Base-by-base conservation (phyloP, 2,797 vertebrate genomes). In the Cichlasoma orientale region DNA sequence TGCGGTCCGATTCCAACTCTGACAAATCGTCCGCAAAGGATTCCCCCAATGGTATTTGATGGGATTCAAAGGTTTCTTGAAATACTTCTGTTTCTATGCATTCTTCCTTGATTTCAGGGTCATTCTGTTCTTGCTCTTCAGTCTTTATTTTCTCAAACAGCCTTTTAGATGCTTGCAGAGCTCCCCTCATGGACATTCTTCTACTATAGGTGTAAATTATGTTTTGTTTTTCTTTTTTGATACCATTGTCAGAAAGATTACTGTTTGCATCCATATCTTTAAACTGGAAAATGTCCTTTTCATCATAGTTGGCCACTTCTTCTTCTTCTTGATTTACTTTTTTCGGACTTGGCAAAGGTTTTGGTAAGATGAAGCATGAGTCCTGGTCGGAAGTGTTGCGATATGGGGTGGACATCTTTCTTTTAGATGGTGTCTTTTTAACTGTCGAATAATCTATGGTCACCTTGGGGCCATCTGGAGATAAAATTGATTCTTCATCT, bases 311-410 rank as follows among this genome's bases (percentile, higher is more conserved):
- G 79, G 96, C 95, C 74, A 89, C 90, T 87, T 97, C 97, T 75
- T 95, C 97, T 75, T 95, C 93, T 80, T 95, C 94, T 82, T 95
- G 94, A 89, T 96, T 95, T 82, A 95, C 95, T 93, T 96, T 97
- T 92, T 97, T 97, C 76, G 96, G 95, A 90, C 92, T 94, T 78
- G 96, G 95, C 87, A 97, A 94, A 85, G 96, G 96, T 96, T 98
- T 98, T 85, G 98, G 97, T 92, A 98, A 96, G 93, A 98, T 96
- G 86, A 98, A 97, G 92, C 97, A 96, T 82, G 97, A 97, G 91
- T 97, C 97, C 94, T 98, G 97, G 88, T 98, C 97, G 68, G 96
- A 96, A 86, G 97, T 97, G 96, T 98, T 97, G 86, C 97, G 97
- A 94, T 95, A 98, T 79, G 96, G 97, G 85, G 97, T 95, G 31